Percentiles rank a stretch among this genome's conserved stretches.
phyloP scores from a whole-genome alignment of 2,797 vertebrate genomes.

The Avahi laniger region DNA sequence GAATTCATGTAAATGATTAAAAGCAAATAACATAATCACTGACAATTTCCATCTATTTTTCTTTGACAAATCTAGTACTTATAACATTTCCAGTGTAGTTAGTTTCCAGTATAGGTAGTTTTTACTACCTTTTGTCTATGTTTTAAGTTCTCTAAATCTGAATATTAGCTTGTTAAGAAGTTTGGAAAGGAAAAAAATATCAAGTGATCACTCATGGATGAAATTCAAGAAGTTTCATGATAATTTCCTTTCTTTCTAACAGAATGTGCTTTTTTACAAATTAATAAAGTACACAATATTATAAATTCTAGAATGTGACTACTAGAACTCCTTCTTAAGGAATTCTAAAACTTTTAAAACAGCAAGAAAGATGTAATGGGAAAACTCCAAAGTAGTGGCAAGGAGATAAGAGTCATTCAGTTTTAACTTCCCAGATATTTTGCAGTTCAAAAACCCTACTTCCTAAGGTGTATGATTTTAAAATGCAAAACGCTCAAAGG shows the following conservation, averaged over 20 bases:
- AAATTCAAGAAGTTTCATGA: not conserved
- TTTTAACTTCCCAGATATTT: not conserved
- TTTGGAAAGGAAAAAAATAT: not conserved
- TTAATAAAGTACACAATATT: not conserved
- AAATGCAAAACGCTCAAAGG: not conserved
- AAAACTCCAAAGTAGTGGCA: not conserved
- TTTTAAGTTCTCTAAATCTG: not conserved
- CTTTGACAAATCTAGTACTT: not conserved
- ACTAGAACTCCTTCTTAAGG: not conserved
- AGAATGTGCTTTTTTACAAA: not conserved
- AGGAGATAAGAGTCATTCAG: not conserved
- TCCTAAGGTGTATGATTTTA: not conserved
- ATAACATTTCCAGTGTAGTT: not conserved
- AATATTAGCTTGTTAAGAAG: not conserved
- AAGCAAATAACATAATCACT: not conserved
- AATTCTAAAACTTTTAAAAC: not conserved
- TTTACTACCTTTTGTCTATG: not conserved
- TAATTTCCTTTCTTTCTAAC: not conserved
- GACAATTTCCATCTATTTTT: not conserved
- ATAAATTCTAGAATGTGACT: not conserved
- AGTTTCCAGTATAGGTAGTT: too few species aligned
- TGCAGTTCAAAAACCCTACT: not conserved
- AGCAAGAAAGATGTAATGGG: not conserved
- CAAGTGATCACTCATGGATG: not conserved
- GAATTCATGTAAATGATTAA: not conserved